Base-by-base conservation (phyloP, 1,140 invertebrate species). In the Harpegnathos saltator region DNA sequence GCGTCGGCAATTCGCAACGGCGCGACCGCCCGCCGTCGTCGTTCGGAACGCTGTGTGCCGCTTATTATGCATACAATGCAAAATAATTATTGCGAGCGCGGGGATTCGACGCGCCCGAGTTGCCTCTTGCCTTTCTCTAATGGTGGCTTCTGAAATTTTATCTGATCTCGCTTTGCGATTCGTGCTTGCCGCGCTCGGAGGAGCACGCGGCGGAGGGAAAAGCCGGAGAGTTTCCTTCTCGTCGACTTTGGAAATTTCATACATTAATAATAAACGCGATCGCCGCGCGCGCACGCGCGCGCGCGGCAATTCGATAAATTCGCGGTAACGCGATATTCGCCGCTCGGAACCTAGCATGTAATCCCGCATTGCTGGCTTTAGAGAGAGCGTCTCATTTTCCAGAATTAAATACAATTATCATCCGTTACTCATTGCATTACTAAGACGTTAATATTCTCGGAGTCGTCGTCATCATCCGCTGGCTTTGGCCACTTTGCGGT, bases 31-130 rank as follows among this genome's bases (percentile, higher is more conserved):
- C 44, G 74, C 62, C 54, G 74, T 38, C 66, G 74, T 62, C n/a
- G n/a, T n/a, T n/a, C n/a, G n/a, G n/a, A 33, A 84, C 59, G 44
- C 58, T 56, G 22, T 68, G 52, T 85, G n/a, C n/a, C 62, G 68
- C 73, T 91, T 91, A 91, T 89, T 92, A 91, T 91, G 87, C 91
- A 91, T 88, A 91, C 90, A 90, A 91, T 91, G 89, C 85, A 84
- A 91, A 91, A 92, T 89, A 91, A 92, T 92, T 82, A 89, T 91
- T 84, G 80, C 83, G 83, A 88, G 88, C 66, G 78, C 29, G 50
- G 62, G 50, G 84, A 88, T 89, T n/a, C 86, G 83, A 90, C 61
- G 66, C 38, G 77, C 83, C 26, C 62, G 78, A 82, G 84, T 85
- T 74, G 59, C 48, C 72, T 69, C 74, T 61, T 59, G n/a, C 52